phyloP scores from a whole-genome alignment of 2,113 vertebrate species.

The Pluvialis apricaria region DNA sequence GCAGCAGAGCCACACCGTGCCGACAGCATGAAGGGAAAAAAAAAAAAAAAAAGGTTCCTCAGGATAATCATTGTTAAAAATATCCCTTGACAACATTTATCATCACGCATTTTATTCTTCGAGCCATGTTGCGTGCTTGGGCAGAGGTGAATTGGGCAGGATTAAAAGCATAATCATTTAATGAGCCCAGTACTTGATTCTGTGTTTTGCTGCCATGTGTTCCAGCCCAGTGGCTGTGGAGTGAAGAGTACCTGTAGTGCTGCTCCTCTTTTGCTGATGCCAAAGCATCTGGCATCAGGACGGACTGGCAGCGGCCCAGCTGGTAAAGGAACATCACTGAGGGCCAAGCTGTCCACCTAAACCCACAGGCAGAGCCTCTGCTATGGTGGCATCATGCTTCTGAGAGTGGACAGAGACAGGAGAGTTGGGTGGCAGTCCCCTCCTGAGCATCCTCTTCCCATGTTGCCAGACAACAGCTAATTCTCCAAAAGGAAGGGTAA shows the following conservation, averaged over 20 bases:
- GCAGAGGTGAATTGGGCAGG: neutral
- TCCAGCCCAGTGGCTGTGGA: neutral
- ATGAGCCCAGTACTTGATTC: neutral
- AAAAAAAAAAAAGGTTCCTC: neutral
- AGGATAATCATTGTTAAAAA: neutral
- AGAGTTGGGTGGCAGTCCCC: neutral
- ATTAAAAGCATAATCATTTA: constrained; percentile 22
- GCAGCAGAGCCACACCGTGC: neutral
- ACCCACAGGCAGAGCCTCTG: neutral
- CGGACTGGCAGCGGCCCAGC: rapidly evolving
- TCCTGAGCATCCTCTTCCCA: neutral
- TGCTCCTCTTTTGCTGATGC: neutral
- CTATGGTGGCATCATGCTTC: neutral
- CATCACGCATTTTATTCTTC: neutral
- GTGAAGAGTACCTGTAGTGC: neutral
- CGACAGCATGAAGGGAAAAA: neutral
- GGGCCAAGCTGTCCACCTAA: neutral
- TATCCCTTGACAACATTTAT: neutral
- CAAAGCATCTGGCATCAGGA: neutral
- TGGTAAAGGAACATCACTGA: neutral
- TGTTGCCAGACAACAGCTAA: neutral
- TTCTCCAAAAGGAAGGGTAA: neutral
- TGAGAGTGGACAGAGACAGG: neutral
- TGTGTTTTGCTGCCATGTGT: neutral
- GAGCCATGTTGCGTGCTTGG: neutral